Evolutionary conservation across 2,888 invertebrate species (phyloP).

Genomic region (Blastobasis lacticolella): DNA sequence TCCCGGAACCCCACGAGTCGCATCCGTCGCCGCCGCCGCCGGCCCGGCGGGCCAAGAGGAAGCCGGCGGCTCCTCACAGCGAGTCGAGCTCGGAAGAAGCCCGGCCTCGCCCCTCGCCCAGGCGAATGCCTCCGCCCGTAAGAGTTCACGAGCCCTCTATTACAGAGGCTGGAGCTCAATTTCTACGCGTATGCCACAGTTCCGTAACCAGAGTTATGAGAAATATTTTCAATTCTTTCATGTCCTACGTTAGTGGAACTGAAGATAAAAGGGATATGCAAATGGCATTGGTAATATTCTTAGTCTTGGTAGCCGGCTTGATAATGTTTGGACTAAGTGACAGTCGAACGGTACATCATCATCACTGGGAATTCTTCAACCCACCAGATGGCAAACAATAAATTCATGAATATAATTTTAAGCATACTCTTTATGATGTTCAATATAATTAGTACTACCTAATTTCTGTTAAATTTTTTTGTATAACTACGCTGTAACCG

Average conservation of each 20-base stretch:
- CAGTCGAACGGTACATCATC: constrained; percentile 82
- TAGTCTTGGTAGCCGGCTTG: constrained; percentile 84
- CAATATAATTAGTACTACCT: background rate
- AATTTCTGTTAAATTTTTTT: too few species aligned
- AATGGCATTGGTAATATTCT: constrained; percentile 84
- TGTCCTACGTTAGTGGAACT: constrained; percentile 75
- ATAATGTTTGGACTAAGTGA: constrained; percentile 83
- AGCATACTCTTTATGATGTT: background rate
- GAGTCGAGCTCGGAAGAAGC: constrained; percentile 70
- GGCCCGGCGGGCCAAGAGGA: constrained; percentile 63
- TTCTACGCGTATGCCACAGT: constrained; percentile 79
- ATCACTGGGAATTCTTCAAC: constrained; percentile 92
- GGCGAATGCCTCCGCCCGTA: constrained; percentile 47
- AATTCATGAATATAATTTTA: background rate
- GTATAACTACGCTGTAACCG: too few species aligned
- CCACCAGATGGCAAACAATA: constrained; percentile 78
- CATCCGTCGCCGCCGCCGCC: constrained; percentile 57
- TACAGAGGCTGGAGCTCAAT: constrained; percentile 80
- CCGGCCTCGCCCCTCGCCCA: constrained; percentile 52
- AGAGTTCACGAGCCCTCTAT: constrained; percentile 78
- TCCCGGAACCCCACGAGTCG: constrained; percentile 47
- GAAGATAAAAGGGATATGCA: constrained; percentile 83
- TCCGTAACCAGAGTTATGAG: constrained; percentile 78
- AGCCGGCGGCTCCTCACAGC: constrained; percentile 49
- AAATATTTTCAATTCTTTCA: constrained; percentile 79